Evolutionary conservation across 2,797 vertebrate species (phyloP), one percentile per base, ranked within the genome.

Genomic region (Sciurus vulgaris): DNA sequence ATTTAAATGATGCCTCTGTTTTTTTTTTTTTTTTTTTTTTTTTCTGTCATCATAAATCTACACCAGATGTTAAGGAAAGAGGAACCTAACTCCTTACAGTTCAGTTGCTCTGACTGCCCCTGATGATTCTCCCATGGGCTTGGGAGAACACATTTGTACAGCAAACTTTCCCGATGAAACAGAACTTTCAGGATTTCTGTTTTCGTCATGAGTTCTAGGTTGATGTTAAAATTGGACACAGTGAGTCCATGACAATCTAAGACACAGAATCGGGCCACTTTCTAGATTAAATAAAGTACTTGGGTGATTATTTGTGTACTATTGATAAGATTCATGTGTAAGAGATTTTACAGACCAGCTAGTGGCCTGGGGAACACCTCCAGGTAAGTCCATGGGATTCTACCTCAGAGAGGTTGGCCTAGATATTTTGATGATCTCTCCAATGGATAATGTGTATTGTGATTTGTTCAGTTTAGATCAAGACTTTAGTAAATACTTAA

Each of bases 1-100:
- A 63, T 91, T 96, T 74, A 97, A 94, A 86, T 38, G 70, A 87
- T 85, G 92, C 6, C 24, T 35, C 65, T 28, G 3, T 20, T 44
- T 49, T 51, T 11, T 47, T 20, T n/a, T 72, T n/a, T 8, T 28
- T 56, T 51, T 69, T 18, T 49, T 41, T 67, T 8, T 56, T 84
- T 95, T 95, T 67, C 28, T 18, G 63, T 51, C 4, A 3, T 93
- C 85, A 81, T 93, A 96, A 96, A 94, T 94, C 69, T 35, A 65
- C 41, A 88, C 65, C 95, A 97, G 94, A 94, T 97, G 90, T 93
- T 86, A 86, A n/a, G n/a, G n/a, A 69, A 74, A 67, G 70, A 78
- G 74, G 17, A 70, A 1, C 0, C 1, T 11, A 47, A 10, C 70
- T 82, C 86, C 38, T 26, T n/a, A 2, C 13, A 22, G 56, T 65